Evolutionary conservation across 1,140 invertebrate species (phyloP), one percentile per base, ranked within the genome.

Genomic region (Zaprionus lachaisei): DNA sequence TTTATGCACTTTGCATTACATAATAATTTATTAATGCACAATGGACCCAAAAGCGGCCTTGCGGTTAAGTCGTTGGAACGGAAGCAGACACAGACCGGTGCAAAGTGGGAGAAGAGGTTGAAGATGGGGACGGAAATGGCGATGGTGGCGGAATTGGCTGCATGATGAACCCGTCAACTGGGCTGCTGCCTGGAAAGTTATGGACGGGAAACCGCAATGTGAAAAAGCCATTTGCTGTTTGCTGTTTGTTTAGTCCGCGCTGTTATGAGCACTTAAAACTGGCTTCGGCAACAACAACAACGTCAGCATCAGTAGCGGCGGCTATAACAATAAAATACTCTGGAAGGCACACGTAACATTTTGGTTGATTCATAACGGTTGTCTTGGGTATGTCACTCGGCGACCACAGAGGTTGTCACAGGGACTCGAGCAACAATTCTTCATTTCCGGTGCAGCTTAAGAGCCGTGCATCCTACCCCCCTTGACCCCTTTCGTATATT

Each of bases 371-470:
- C 67, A 74, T 68, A 67, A 49, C 58, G 14, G 22, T 26, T 83
- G 61, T 80, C 75, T 81, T 81, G 82, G 51, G 38, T 66, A 49
- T 71, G 69, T 58, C 72, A 76, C 62, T 55, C 68, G 67, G 66
- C 26, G 70, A 73, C 66, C 79, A 72, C 15, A 57, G 75, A 73
- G 80, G 70, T 69, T 87, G 80, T 80, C 80, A 67, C 73, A 79
- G 66, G 55, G 76, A 84, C 68, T 72, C 63, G 84, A 82, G 83
- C 87, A 90, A 64, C 82, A 83, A 81, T 80, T 87, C 73, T 87
- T 91, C 87, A 91, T 91, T 91, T 91, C 87, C 87, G 83, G 80
- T 80, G 67, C 71, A 76, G 87, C 87, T 91, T 91, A 91, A 87
- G 79, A 87, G 76, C 79, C 76, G 51, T 87, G 79, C 68, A 87